These are phyloP conservation scores for Acleris emargana DNA, from an alignment of 2,888 invertebrate genomes.

Conservation along the genomic window DNA sequence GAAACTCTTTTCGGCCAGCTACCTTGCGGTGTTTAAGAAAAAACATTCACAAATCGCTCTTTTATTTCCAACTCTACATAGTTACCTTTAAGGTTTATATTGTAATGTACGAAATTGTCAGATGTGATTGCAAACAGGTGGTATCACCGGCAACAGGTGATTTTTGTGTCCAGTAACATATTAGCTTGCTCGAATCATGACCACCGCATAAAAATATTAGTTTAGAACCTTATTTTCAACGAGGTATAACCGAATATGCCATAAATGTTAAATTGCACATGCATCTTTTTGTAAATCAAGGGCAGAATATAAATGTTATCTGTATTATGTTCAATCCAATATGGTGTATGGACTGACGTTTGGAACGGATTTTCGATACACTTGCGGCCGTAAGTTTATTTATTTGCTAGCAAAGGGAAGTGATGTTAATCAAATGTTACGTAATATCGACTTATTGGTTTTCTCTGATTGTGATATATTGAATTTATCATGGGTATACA, in stretches of 20 bases:
- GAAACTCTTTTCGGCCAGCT: conserved; percentile 57
- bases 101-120: conserved; percentile 51
- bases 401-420: conserved; percentile 11
- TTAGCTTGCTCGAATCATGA: conserved; percentile 60
- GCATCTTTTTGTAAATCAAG: not conserved
- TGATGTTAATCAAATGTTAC: conserved; percentile 1
- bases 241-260: too few relatives aligned
- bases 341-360: conserved; percentile 51
- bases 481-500: not conserved
- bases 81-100: conserved; percentile 40
- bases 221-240: too few relatives aligned
- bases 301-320: conserved; percentile 40
- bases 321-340: conserved; percentile 41
- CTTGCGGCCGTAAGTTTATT: conserved; percentile 14
- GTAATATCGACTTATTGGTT: not conserved
- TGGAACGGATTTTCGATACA: conserved; percentile 47
- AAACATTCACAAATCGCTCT: conserved; percentile 36
- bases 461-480: too few relatives aligned
- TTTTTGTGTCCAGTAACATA: conserved; percentile 69
- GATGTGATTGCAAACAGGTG: conserved; percentile 82
- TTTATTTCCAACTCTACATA: conserved; percentile 39
- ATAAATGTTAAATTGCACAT: too few relatives aligned
- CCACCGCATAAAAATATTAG: conserved; percentile 1
- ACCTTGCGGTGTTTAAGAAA: conserved; percentile 54
- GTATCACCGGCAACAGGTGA: conserved; percentile 73